These are phyloP conservation scores for Callimorpha dominula DNA, from an alignment of 2,888 invertebrate genomes.

Conservation along the genomic window DNA sequence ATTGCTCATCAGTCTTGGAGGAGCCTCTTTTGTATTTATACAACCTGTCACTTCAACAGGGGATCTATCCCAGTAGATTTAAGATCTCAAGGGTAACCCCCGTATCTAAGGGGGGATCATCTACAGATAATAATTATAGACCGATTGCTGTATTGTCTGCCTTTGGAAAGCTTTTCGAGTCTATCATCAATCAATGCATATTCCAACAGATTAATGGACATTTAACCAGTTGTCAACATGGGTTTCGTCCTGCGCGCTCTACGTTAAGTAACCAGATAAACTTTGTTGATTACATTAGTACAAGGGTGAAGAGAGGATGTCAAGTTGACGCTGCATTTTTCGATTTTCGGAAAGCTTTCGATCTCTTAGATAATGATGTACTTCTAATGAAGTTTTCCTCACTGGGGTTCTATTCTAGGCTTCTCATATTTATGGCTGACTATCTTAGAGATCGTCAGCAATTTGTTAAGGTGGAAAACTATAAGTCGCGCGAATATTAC, in stretches of 20 bases:
- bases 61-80: neutral
- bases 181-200: neutral
- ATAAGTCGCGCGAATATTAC: too few species aligned
- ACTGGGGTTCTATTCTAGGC: neutral
- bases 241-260: neutral
- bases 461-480: too few species aligned
- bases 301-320: neutral
- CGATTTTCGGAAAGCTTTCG: neutral
- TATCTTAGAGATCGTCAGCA: too few species aligned
- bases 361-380: neutral
- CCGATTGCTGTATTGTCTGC: conserved; percentile 1
- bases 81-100: neutral
- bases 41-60: too few species aligned
- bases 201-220: neutral
- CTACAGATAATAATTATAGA: neutral
- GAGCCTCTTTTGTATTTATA: too few species aligned
- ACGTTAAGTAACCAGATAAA: neutral
- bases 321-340: neutral
- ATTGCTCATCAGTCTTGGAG: neutral
- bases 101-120: neutral
- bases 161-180: neutral
- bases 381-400: neutral
- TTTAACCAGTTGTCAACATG: neutral
- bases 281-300: neutral
- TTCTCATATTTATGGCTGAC: neutral